Percentiles rank a stretch among this genome's conserved stretches.
phyloP scores from a whole-genome alignment of 2,113 vertebrate genomes.

The Pygoscelis antarcticus region DNA sequence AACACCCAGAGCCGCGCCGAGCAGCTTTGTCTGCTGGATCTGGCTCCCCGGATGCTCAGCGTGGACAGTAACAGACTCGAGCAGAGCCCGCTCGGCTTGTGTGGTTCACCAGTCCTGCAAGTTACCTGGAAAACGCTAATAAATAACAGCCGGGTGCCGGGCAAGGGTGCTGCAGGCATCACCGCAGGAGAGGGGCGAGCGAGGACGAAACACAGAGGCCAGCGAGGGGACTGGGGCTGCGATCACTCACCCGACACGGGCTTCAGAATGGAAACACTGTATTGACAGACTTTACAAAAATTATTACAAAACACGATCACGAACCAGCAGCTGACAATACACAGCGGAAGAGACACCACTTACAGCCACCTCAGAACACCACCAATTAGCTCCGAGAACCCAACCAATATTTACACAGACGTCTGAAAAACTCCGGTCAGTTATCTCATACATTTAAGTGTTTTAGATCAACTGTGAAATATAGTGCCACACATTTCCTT shows the following conservation, averaged over 20 bases:
- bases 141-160: not conserved
- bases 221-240: not conserved
- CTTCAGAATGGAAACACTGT: conserved; percentile 42
- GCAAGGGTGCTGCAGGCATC: not conserved
- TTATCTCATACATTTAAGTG: conserved; percentile 3
- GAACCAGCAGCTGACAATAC: conserved; percentile 53
- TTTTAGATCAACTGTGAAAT: conserved; percentile 34
- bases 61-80: not conserved
- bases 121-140: not conserved
- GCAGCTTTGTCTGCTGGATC: not conserved
- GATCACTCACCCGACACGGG: not conserved
- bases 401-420: conserved; percentile 60
- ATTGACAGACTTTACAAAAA: conserved; percentile 61
- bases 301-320: conserved; percentile 56
- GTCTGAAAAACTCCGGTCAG: not conserved
- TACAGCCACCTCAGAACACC: conserved; percentile 48
- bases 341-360: conserved; percentile 48
- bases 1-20: not conserved
- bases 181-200: accelerated
- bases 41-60: not conserved
- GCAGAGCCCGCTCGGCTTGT: not conserved
- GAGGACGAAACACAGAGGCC: not conserved
- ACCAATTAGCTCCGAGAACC: conserved; percentile 12
- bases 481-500: conserved; percentile 49
- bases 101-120: not conserved